Evolutionary conservation across 1,140 invertebrate species (phyloP), one percentile per base, ranked within the genome.

Genomic region (Palaemon carinicauda): DNA sequence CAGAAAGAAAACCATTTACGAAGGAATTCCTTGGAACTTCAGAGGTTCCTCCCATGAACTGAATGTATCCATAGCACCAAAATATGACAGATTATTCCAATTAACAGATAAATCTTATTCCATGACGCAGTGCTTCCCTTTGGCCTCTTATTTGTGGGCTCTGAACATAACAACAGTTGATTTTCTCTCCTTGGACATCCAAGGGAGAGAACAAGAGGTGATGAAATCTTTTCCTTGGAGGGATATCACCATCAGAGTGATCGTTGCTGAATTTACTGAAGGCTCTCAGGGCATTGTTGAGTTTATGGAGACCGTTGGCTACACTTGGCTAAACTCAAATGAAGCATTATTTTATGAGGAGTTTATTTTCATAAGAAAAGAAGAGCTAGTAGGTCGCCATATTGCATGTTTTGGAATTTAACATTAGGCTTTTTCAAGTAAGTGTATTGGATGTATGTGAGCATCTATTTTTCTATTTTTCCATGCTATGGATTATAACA

Each of bases 61-160:
- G 3, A 29, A 19, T 4, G 27, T 17, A 52, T 56, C 50, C 17
- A 52, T 31, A 10, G 27, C 74, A 7, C 52, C 41, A 29, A 41
- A 54, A 51, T 53, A 75, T 10, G 27, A 51, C 5, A 17, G 51
- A 27, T 19, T 52, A 7, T 33, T 29, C 10, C 19, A 21, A 17
- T 5, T n/a, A 10, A 41, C 33, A 2, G 24, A 80, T 24, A 4
- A 17, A 0, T 24, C 15, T 12, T 88, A 56, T 50, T 17, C 53
- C 3, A 19, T 12, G 27, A 94, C 96, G 65, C 95, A 96, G 90
- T 97, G 96, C 91, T 96, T 97, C 91, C 96, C 96, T 87, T 92
- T 97, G 77, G 95, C 94, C 90, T 96, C 96, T 24, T 92, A 96
- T 80, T 91, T 97, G 89, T 92, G 95, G 82, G 96, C 96, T 33